Evolutionary conservation across 2,888 invertebrate species (phyloP), one percentile per base, ranked within the genome.

Genomic region (Epistrophella euchroma): DNA sequence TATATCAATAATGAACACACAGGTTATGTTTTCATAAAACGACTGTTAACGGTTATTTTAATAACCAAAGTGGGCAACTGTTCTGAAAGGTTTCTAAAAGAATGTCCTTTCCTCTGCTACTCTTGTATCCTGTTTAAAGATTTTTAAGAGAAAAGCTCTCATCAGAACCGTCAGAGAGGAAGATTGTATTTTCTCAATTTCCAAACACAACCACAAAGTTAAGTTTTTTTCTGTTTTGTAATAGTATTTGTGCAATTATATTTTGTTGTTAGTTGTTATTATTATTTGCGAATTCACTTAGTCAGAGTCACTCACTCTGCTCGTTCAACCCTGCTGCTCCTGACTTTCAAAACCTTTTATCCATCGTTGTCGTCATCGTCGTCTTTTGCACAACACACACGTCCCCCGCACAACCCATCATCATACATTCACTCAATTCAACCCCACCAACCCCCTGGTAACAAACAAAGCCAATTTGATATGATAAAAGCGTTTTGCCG

Each of bases 401-500:
- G 37, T 72, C 74, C 58, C 72, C 37, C 79, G 19, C 32, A 45
- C 37, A 32, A 37, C 3, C 11, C 15, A 74, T 62, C 64, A 19
- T n/a, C 6, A 15, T 22, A 43, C 11, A 64, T 32, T 64, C 64
- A 85, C 47, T 68, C 68, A 47, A 60, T 66, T 75, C 72, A 43
- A 68, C 45, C 68, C 43, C 66, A 45, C 47, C 64, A 22, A 55
- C 71, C 75, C 64, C 10, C 6, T 43, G 58, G 62, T 71, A 84
- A 80, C 88, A 84, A 89, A 88, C 88, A 89, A 88, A 89, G 88
- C 88, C 88, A 89, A 89, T 89, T 89, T 88, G 88, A 89, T 88
- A 88, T 88, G 88, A 89, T 89, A 89, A 89, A 88, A 89, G 89
- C 89, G 88, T 88, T 88, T 88, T 88, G 88, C 88, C 89, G 88